Percentiles rank a stretch among this genome's conserved stretches.
These are phyloP conservation scores for Tetraneura akinire DNA, from an alignment of 1,140 invertebrate genomes.

Conservation along the genomic window DNA sequence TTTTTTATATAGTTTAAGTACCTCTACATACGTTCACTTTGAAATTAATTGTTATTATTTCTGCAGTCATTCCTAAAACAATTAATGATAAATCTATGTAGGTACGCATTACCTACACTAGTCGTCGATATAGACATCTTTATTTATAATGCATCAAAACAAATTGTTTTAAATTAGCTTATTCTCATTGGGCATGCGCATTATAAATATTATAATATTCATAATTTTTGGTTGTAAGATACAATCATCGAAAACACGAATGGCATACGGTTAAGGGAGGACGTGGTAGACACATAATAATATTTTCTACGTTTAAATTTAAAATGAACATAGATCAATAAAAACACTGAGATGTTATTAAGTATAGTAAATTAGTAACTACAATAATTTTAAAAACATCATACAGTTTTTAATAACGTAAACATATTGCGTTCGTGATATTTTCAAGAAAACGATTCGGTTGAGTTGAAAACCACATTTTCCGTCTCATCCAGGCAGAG, in stretches of 20 bases:
- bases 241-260: not conserved
- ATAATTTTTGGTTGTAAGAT: not conserved
- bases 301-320: too few relatives aligned
- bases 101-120: too few relatives aligned
- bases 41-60: not conserved
- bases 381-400: not conserved
- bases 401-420: too few relatives aligned
- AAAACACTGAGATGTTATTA: not conserved
- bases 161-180: not conserved
- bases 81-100: not conserved
- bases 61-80: not conserved
- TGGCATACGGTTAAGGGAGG: not conserved
- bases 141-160: not conserved
- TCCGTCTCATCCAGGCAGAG: too few relatives aligned
- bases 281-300: not conserved
- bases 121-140: too few relatives aligned
- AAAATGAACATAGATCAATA: not conserved
- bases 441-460: too few relatives aligned
- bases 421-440: too few relatives aligned
- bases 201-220: too few relatives aligned
- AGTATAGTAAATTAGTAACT: not conserved
- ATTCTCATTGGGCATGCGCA: not conserved
- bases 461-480: too few relatives aligned
- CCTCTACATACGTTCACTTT: not conserved
- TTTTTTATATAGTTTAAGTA: too few relatives aligned